Conservation (phyloP, 1,140 invertebrate genomes). For the Dendrolimus kikuchii region DNA sequence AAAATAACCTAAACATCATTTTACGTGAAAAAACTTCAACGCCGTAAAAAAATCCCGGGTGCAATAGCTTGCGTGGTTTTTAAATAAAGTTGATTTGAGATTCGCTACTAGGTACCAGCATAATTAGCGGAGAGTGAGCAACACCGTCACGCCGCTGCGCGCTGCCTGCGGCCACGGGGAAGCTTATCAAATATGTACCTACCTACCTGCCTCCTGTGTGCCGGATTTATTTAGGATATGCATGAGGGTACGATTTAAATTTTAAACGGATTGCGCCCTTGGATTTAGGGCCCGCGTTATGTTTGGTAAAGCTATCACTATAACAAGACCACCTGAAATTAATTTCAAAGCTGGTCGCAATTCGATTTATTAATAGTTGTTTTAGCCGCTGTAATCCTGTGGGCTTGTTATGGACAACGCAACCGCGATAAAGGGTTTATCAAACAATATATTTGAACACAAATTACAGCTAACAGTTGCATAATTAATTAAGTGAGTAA, state of each 20-base stretch:
- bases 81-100: constrained; percentile 44
- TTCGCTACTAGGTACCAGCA: constrained; percentile 31
- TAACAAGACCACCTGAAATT: constrained; percentile 34
- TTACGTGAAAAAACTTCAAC: no score
- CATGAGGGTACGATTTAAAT: constrained; percentile 70
- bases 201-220: constrained; percentile 49
- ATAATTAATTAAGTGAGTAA: constrained; percentile 17
- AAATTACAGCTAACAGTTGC: constrained; percentile 14
- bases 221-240: constrained; percentile 71
- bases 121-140: constrained; percentile 62
- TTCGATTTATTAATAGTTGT: constrained; percentile 49
- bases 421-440: constrained; percentile 30
- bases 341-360: constrained; percentile 39
- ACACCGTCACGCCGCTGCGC: constrained; percentile 23
- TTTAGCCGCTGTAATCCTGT: constrained; percentile 33
- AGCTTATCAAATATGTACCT: constrained; percentile 71
- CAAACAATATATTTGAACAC: constrained; percentile 23
- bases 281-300: constrained; percentile 54
- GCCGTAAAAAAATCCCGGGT: not conserved
- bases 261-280: constrained; percentile 70
- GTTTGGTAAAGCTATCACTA: constrained; percentile 65
- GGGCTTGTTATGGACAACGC: constrained; percentile 19
- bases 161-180: constrained; percentile 31
- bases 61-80: constrained; percentile 25
- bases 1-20: no score